Percentiles rank a stretch among this genome's conserved stretches.
Conservation (phyloP, 2,797 vertebrate species). For the Micrastur ruficollis region DNA sequence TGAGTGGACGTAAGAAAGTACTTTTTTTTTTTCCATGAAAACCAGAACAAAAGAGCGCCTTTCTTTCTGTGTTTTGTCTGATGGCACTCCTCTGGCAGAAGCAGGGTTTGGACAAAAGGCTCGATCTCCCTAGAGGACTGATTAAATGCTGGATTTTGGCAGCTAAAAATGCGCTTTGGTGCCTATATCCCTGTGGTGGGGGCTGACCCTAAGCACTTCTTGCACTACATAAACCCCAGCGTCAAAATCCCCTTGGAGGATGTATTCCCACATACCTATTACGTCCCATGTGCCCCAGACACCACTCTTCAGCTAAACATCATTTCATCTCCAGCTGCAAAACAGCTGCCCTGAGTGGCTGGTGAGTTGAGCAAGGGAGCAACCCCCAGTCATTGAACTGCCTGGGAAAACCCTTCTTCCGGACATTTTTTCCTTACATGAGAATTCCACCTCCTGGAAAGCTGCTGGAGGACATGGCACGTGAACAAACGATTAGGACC, state of each 20-base stretch:
- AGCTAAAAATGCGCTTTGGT: not conserved
- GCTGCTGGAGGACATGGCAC: not conserved
- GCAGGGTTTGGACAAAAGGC: not conserved
- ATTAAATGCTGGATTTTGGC: not conserved
- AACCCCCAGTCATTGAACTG: not conserved
- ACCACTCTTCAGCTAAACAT: not conserved
- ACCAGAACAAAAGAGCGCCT: not conserved
- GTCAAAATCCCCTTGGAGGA: not conserved
- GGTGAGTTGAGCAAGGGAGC: not conserved
- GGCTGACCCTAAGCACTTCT: not conserved
- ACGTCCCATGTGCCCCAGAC: not conserved
- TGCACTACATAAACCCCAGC: not conserved
- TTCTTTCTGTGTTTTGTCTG: not conserved
- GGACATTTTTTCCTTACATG: not conserved
- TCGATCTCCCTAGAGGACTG: not conserved
- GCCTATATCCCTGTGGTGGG: not conserved
- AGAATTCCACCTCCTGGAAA: not conserved
- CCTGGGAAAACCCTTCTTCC: not conserved
- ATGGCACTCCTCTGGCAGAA: not conserved
- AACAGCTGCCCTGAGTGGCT: not conserved
- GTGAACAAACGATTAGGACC: rapidly evolving
- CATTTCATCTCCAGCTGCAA: not conserved
- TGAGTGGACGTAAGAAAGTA: not conserved
- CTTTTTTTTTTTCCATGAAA: not conserved
- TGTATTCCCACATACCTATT: not conserved